Conservation (phyloP, 2,113 vertebrate species). For the Eublepharis macularius region DNA sequence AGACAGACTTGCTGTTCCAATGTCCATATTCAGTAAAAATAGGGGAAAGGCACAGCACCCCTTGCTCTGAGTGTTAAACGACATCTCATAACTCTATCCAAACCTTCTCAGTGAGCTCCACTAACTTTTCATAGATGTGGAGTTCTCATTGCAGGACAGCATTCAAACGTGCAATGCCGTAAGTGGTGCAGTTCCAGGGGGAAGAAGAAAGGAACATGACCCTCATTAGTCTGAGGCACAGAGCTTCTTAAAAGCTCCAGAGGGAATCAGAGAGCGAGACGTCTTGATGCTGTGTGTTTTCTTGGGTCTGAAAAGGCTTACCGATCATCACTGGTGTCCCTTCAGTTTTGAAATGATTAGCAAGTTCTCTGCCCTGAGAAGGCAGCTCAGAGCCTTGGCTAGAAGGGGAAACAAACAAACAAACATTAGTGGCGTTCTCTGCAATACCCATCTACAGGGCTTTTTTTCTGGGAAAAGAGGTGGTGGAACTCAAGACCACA, state of each 20-base stretch:
- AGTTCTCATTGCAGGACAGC: neutral
- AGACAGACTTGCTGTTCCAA: neutral
- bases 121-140: neutral
- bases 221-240: too few species aligned
- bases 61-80: neutral
- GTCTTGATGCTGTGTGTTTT: neutral
- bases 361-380: conserved; percentile 89
- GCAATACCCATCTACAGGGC: neutral
- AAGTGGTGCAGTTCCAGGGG: neutral
- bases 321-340: conserved; percentile 97
- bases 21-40: neutral
- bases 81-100: neutral
- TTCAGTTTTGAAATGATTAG: conserved; percentile 88
- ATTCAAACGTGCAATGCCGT: neutral
- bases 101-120: neutral
- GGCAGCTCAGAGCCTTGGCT: conserved; percentile 92
- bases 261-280: neutral
- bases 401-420: conserved; percentile 47
- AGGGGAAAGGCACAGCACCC: neutral
- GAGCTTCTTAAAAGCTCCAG: neutral
- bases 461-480: too few species aligned
- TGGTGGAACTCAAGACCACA: too few species aligned
- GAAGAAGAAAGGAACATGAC: neutral
- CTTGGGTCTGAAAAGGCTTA: conserved; percentile 62
- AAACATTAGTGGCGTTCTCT: neutral